Conservation (phyloP, 2,888 invertebrate species). For the Desoria tigrina region DNA sequence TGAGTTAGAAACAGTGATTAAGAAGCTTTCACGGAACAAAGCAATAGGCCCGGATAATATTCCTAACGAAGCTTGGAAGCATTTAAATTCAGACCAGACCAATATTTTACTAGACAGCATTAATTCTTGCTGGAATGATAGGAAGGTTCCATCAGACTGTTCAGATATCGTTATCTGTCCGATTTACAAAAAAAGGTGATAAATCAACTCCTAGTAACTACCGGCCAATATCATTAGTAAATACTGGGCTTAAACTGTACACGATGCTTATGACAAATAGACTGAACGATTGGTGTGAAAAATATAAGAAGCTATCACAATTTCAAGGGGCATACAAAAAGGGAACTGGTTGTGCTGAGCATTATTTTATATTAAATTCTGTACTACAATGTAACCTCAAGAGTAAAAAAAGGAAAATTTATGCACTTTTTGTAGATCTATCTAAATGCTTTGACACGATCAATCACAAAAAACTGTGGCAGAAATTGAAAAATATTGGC, state of each 20-base stretch:
- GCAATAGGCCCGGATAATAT: background rate
- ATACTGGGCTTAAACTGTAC: conserved; percentile 18
- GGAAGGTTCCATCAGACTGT: conserved; percentile 13
- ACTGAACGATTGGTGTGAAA: conserved; percentile 18
- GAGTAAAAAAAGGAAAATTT: conserved; percentile 12
- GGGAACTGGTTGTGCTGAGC: conserved; percentile 23
- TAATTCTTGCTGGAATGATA: background rate
- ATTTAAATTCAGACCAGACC: background rate
- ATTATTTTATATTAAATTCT: conserved; percentile 20
- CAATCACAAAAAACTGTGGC: conserved; percentile 21
- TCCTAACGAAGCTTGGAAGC: background rate
- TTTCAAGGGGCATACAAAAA: conserved; percentile 26
- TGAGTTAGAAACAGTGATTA: background rate
- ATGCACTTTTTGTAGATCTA: conserved; percentile 23
- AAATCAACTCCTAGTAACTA: conserved; percentile 15
- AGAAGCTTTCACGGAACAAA: background rate
- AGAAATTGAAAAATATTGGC: conserved; percentile 17
- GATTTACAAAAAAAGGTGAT: conserved; percentile 22
- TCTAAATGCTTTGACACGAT: conserved; percentile 22
- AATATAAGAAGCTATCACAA: conserved; percentile 9
- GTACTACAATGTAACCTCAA: background rate
- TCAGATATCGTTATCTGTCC: conserved; percentile 21
- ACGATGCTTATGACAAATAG: conserved; percentile 14
- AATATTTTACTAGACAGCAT: background rate
- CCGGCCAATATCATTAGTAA: conserved; percentile 20